Conservation (phyloP, 2,113 vertebrate species). For the Alectura lathami region DNA sequence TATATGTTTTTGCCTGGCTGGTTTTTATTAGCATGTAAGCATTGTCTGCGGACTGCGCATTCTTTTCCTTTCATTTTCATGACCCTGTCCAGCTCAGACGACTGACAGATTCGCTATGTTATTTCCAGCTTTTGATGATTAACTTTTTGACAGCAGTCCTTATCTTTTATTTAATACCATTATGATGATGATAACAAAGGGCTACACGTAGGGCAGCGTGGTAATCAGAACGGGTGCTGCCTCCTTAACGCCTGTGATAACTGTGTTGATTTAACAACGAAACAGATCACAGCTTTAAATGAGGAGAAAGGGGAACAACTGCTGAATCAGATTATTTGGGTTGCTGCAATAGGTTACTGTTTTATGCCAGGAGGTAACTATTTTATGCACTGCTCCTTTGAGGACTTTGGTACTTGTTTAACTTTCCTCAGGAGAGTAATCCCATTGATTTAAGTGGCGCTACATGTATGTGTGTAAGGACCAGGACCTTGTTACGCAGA, state of each 20-base stretch:
- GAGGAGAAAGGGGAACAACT: background rate
- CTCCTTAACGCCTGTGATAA: background rate
- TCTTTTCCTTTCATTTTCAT: conserved; percentile 58
- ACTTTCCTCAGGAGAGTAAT: conserved; percentile 15
- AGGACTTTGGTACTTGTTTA: background rate
- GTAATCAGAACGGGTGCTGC: background rate
- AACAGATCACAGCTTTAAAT: background rate
- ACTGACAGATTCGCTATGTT: conserved; percentile 7
- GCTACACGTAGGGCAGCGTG: background rate
- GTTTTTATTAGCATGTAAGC: conserved; percentile 67
- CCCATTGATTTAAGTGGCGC: conserved; percentile 11
- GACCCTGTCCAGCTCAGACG: background rate
- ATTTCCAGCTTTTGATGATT: conserved; percentile 19
- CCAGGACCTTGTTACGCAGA: conserved; percentile 6
- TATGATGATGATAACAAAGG: conserved; percentile 7
- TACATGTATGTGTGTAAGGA: background rate
- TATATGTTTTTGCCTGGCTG: conserved; percentile 71
- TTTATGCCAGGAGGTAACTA: background rate
- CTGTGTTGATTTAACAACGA: background rate
- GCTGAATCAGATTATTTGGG: background rate
- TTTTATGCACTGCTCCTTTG: background rate
- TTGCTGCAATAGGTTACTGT: background rate
- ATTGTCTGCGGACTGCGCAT: background rate
- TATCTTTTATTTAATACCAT: conserved; percentile 43
- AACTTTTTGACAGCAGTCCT: background rate